Base-by-base conservation (phyloP, 1,140 invertebrate genomes). In the Littorina saxatilis region DNA sequence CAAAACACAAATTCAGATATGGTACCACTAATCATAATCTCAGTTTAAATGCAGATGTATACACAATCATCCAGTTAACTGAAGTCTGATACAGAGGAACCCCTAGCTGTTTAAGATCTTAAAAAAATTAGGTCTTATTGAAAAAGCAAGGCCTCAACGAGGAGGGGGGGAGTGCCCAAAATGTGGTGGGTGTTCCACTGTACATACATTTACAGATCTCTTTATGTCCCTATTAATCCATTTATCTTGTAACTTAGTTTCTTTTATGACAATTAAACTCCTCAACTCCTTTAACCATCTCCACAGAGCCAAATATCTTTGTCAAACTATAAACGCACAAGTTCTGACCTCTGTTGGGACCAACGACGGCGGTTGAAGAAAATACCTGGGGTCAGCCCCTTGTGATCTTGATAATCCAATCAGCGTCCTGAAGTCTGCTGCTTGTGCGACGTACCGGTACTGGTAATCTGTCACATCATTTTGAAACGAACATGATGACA, bases 401-500 rank as follows among this genome's bases (percentile, higher is more conserved):
- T 74, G 63, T 52, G 85, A 86, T 29, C 88, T 78, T 2, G 90
- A 88, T 58, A 91, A 61, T 35, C 87, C 88, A 29, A 90, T 84
- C 77, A 87, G 37, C 15, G 88, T 89, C n/a, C 83, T 68, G 27
- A 37, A 50, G 79, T 90, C 87, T 79, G 82, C 83, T 32, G 85
- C 85, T 80, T 91, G 88, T 20, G 87, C 87, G 32, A 91, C 84
- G 23, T 82, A 79, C 47, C 86, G 79, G 75, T 85, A 91, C 81
- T 90, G 83, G 74, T 84, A 85, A 74, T 86, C 90, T 91, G 83
- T 35, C 82, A 82, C 32, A 39, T 11, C 29, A 2, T 70, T n/a
- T n/a, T n/a, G n/a, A n/a, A n/a, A n/a, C n/a, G n/a, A n/a, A n/a
- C n/a, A n/a, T n/a, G 13, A 35, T 32, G 9, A n/a, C n/a, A n/a